A percentile compares a stretch with the other conserved stretches of the same genome.
Conservation (phyloP, 2,797 vertebrate species). For the Syndactyla subalaris region DNA sequence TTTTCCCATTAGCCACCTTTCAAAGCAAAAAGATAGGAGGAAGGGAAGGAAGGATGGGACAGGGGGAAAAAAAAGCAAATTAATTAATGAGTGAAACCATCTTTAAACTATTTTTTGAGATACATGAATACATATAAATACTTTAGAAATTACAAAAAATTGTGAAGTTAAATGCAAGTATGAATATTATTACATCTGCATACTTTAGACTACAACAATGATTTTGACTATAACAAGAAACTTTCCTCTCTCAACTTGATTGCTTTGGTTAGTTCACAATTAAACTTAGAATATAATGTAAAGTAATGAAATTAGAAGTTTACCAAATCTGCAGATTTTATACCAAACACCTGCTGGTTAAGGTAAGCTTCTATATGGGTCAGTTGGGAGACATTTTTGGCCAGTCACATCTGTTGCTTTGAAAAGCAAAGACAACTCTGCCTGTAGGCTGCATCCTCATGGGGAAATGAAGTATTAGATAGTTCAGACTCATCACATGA, state of each 20-base stretch:
- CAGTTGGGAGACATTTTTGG: not conserved
- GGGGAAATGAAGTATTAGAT: not conserved
- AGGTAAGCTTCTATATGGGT: not conserved
- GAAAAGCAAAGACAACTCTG: not conserved
- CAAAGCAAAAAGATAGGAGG: not conserved
- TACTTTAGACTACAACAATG: not conserved
- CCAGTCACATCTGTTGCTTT: not conserved
- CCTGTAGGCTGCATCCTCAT: not conserved
- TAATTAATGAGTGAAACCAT: not conserved
- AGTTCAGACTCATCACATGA: not conserved
- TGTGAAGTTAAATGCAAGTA: not conserved
- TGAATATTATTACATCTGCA: not conserved
- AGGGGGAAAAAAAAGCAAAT: not conserved
- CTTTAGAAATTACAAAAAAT: not conserved
- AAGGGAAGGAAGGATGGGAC: not conserved
- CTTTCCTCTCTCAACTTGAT: not conserved
- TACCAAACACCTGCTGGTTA: not conserved
- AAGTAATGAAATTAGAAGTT: not conserved
- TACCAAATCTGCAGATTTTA: not conserved
- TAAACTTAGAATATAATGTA: not conserved
- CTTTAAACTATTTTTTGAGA: not conserved
- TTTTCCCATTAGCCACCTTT: slow-evolving; percentile 88
- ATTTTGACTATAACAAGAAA: not conserved
- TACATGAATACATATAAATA: not conserved
- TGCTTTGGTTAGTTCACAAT: not conserved